Evolutionary conservation across 2,888 invertebrate genomes (phyloP).

Genomic region (Marasmarcha lunaedactyla): DNA sequence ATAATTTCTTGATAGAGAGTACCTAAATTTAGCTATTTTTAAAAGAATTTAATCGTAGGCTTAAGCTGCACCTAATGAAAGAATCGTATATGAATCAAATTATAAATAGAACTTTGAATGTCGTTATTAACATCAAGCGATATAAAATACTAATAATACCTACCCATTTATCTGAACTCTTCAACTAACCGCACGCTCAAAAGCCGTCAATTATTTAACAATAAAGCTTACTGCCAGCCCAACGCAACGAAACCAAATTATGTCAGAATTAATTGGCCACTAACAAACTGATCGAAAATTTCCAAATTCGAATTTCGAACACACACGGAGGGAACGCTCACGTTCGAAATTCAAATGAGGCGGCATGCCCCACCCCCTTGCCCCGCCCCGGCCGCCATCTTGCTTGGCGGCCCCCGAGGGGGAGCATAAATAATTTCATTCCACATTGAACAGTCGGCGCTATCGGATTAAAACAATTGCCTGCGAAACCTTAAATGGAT

Average conservation of each 20-base stretch:
- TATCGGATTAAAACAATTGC: conserved; percentile 70
- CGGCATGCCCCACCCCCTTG: conserved; percentile 59
- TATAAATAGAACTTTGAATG: too few relatives aligned
- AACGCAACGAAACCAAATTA: conserved; percentile 49
- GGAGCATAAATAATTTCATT: conserved; percentile 69
- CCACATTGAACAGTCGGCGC: conserved; percentile 59
- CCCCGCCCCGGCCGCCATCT: conserved; percentile 66
- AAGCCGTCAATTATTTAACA: conserved; percentile 44
- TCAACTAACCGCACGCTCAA: too few relatives aligned
- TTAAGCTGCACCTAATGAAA: too few relatives aligned
- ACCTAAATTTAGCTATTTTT: too few relatives aligned
- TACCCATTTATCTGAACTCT: too few relatives aligned
- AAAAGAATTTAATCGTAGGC: too few relatives aligned
- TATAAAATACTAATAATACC: too few relatives aligned
- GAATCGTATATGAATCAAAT: too few relatives aligned
- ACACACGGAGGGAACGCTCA: conserved; percentile 63
- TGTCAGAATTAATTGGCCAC: conserved; percentile 64
- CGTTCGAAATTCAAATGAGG: conserved; percentile 69
- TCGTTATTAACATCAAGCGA: too few relatives aligned
- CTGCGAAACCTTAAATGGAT: conserved; percentile 65
- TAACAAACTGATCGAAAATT: conserved; percentile 50
- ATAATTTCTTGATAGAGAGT: too few relatives aligned
- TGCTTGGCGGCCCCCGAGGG: conserved; percentile 41
- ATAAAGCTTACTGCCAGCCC: not conserved
- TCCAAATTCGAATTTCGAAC: too few relatives aligned